phyloP scores from a whole-genome alignment of 2,113 vertebrate genomes.

The Asarcornis scutulata region DNA sequence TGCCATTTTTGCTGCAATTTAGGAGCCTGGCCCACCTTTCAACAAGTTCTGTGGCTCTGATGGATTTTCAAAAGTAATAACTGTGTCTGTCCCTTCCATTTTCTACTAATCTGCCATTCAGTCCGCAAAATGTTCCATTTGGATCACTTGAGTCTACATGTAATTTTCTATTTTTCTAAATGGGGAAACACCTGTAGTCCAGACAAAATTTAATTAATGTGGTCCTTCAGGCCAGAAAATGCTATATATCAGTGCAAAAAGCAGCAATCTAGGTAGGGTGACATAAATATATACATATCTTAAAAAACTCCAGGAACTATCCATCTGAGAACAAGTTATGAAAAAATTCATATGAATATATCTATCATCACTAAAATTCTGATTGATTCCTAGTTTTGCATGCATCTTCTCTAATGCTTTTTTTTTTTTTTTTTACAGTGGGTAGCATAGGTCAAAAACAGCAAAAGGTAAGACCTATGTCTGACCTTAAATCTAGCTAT shows the following conservation, averaged over 20 bases:
- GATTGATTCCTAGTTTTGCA: neutral
- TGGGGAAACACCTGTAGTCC: neutral
- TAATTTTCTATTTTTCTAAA: neutral
- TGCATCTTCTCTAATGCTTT: neutral
- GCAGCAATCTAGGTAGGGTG: fast-evolving
- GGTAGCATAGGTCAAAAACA: neutral
- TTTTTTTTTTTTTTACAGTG: neutral
- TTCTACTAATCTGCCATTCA: neutral
- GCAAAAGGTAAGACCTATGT: neutral
- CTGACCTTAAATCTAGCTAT: neutral
- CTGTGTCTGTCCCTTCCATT: neutral
- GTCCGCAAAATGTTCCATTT: neutral
- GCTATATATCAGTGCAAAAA: neutral
- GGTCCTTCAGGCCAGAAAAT: neutral
- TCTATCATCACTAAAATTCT: neutral
- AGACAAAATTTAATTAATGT: neutral
- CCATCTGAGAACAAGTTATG: neutral
- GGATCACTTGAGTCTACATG: neutral
- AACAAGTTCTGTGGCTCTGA: neutral
- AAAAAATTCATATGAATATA: neutral
- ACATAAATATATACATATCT: fast-evolving
- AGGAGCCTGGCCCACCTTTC: neutral
- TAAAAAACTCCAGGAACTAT: neutral
- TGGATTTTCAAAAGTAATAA: neutral
- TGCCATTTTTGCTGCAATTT: neutral